Evolutionary conservation across 2,888 invertebrate genomes (phyloP).

Genomic region (Caenorhabditis imperialis): DNA sequence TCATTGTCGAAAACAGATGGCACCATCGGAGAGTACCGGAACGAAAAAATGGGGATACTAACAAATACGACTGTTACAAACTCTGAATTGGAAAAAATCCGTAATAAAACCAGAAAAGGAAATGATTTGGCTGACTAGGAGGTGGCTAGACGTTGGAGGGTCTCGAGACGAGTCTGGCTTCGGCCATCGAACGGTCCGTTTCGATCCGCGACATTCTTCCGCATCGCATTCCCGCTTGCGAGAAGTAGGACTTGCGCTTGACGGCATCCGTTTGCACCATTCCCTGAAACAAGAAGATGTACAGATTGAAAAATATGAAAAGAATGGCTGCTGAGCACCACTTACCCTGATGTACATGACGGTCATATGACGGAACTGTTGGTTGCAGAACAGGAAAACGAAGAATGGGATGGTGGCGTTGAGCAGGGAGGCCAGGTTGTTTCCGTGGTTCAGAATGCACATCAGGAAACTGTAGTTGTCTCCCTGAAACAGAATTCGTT

Average conservation of each 20-base stretch:
- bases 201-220: constrained; percentile 59
- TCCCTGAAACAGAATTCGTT: constrained; percentile 47
- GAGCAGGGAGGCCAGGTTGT: constrained; percentile 72
- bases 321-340: too few relatives aligned
- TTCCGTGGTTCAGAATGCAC: constrained; percentile 71
- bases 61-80: too few relatives aligned
- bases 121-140: not conserved
- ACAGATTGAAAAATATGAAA: not conserved
- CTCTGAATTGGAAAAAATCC: too few relatives aligned
- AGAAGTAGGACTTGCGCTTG: constrained; percentile 56
- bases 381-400: constrained; percentile 71
- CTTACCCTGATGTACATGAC: constrained; percentile 67
- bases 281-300: constrained; percentile 40
- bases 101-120: not conserved
- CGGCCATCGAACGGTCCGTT: constrained; percentile 64
- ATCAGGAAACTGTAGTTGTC: constrained; percentile 52
- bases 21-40: too few relatives aligned
- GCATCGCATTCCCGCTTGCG: constrained; percentile 63
- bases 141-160: constrained; percentile 56
- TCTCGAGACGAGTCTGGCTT: constrained; percentile 60
- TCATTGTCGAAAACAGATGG: too few relatives aligned
- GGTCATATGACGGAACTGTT: constrained; percentile 75
- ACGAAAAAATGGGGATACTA: too few relatives aligned
- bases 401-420: constrained; percentile 77
- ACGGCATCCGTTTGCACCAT: constrained; percentile 53